Conservation (phyloP, 2,113 vertebrate species). For the Ciconia stormi region DNA sequence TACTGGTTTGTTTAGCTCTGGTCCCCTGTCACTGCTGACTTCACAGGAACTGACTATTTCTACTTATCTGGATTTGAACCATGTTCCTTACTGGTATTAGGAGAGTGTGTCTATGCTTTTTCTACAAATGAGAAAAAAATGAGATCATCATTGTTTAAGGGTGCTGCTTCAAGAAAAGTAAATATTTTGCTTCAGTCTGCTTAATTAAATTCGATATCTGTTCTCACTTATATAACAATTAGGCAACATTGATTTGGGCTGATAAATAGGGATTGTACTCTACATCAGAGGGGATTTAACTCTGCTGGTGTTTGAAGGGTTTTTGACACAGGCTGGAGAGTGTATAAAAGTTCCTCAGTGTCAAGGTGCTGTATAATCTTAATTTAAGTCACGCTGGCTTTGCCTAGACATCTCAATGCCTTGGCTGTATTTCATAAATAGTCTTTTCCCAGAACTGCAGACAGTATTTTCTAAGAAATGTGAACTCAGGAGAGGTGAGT, state of each 20-base stretch:
- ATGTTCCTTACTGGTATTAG: background rate
- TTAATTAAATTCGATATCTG: background rate
- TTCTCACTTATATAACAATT: background rate
- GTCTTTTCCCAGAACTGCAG: background rate
- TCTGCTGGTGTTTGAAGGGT: background rate
- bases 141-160: background rate
- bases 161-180: background rate
- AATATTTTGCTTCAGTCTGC: background rate
- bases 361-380: background rate
- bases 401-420: background rate
- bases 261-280: background rate
- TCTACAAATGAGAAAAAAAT: background rate
- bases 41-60: background rate
- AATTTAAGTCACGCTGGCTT: background rate
- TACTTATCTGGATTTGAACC: background rate
- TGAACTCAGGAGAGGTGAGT: background rate
- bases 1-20: background rate
- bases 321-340: background rate
- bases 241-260: background rate
- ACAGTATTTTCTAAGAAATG: background rate
- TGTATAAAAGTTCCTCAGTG: background rate
- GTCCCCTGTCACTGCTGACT: background rate
- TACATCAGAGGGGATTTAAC: background rate
- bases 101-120: background rate
- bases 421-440: conserved; percentile 1